These are phyloP conservation scores for Melierax canorus DNA, from an alignment of 2,113 vertebrate species.

Conservation along the genomic window DNA sequence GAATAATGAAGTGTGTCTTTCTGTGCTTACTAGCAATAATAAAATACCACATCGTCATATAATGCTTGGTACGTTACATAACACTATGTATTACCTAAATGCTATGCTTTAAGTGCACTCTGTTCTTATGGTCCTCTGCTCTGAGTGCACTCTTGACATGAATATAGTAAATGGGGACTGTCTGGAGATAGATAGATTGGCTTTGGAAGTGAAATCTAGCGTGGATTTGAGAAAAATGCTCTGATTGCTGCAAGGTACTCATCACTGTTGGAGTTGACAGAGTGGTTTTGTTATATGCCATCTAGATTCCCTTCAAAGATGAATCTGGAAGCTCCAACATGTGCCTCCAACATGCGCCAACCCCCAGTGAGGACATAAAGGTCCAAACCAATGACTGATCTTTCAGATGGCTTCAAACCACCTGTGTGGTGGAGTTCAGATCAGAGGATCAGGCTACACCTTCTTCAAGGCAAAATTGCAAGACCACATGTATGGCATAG, in stretches of 20 bases:
- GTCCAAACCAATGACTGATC: neutral
- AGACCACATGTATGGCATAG: neutral
- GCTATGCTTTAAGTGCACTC: neutral
- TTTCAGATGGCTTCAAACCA: neutral
- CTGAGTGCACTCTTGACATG: neutral
- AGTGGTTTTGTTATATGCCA: neutral
- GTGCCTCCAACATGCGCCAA: neutral
- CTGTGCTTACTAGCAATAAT: neutral
- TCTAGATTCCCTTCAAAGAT: neutral
- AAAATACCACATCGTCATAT: neutral
- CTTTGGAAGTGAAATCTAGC: neutral
- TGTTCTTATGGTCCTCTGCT: neutral
- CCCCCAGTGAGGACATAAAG: neutral
- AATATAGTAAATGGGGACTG: neutral
- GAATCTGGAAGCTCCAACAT: neutral
- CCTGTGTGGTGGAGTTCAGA: neutral
- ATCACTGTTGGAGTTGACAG: neutral
- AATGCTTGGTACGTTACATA: neutral
- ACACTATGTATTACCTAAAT: no score
- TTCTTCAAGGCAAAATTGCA: neutral
- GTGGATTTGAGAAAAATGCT: neutral
- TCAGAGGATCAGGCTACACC: neutral
- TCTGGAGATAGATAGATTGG: neutral
- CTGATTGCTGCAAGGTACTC: neutral
- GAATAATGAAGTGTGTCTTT: neutral